Evolutionary conservation across 2,113 vertebrate genomes (phyloP), one percentile per base, ranked within the genome.

Genomic region (Tor tambroides): DNA sequence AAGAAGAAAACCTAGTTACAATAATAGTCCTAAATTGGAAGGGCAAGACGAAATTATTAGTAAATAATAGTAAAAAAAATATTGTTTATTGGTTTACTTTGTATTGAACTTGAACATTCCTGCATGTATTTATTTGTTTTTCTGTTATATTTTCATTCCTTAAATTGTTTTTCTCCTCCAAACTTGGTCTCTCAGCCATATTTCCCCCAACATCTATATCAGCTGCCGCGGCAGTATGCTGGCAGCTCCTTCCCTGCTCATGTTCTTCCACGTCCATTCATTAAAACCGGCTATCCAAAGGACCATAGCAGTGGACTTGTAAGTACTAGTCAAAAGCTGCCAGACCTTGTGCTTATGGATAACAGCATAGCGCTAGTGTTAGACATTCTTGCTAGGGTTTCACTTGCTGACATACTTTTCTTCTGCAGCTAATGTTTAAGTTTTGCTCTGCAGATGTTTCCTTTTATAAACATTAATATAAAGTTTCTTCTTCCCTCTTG

Each of bases 181-280:
- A 92, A 90, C 91, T 93, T 92, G 94, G 93, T 94, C 95, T 83
- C 95, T 93, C 97, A 99, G 98, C 98, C 98, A 96, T 99, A 99
- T 97, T 99, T 99, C 96, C 96, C 97, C 95, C 97, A 97, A 93
- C 97, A 98, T 94, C 93, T 98, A 96, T 95, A 94, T 91, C 97
- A 97, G 93, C 94, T 97, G 97, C 98, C 97, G 94, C 95, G 96
- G 94, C 97, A 97, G 86, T 95, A 95, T 92, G 91, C 96, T 96
- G 96, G 95, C 94, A 91, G 92, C 94, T 95, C 94, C 95, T 96
- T 94, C 92, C 86, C 90, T 82, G 88, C 90, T 90, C 93, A 96
- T 94, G 94, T 86, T 17, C 91, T 89, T 88, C 96, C 95, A 94
- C 96, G 96, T 93, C 94, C 94, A 93, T 93, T 94, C 92, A 90